These are phyloP conservation scores for Alcedo atthis DNA, from an alignment of 2,797 vertebrate genomes.

Conservation along the genomic window DNA sequence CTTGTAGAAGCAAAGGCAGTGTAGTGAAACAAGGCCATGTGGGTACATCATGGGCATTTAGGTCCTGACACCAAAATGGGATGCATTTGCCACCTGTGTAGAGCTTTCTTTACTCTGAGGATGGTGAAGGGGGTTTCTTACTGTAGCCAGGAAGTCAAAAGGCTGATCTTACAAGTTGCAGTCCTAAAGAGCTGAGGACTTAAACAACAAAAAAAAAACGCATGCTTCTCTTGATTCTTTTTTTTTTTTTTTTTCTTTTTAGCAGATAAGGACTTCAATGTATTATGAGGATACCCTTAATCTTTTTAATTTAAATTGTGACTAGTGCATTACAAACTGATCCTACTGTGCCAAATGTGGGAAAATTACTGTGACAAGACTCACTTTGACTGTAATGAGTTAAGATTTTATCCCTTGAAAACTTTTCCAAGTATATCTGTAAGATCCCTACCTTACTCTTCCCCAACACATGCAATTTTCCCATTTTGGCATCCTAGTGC, in stretches of 20 bases:
- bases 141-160: not conserved
- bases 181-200: not conserved
- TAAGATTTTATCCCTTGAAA: not conserved
- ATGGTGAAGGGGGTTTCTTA: not conserved
- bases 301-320: slow-evolving; percentile 32
- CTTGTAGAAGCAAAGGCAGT: not conserved
- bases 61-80: not conserved
- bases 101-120: not conserved
- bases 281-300: not conserved
- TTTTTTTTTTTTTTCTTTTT: not conserved
- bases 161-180: not conserved
- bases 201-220: not conserved
- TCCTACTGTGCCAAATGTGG: not conserved
- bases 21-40: not conserved
- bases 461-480: not conserved
- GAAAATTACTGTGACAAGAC: not conserved
- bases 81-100: not conserved
- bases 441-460: not conserved
- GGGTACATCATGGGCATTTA: accelerated
- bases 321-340: not conserved
- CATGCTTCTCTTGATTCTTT: not conserved
- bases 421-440: not conserved
- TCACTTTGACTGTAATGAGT: not conserved
- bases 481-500: not conserved
- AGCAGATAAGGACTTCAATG: not conserved